A percentile compares a stretch with the other conserved stretches of the same genome.
Conservation (phyloP, 2,888 invertebrate genomes). For the Microdon myrmicae region DNA sequence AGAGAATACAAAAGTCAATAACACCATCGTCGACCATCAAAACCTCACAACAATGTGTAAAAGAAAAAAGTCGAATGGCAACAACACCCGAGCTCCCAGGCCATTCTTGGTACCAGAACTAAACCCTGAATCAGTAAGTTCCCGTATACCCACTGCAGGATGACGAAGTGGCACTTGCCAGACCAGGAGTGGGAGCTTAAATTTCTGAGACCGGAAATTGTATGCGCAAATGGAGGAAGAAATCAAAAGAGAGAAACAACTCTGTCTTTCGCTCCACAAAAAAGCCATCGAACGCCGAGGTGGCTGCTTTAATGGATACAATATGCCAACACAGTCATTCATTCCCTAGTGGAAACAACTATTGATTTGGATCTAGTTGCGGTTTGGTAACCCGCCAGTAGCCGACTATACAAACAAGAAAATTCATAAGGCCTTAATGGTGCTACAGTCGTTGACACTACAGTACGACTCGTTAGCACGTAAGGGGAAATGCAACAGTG, state of each 20-base stretch:
- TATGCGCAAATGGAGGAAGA: conserved; percentile 34
- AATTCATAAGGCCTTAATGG: too few relatives aligned
- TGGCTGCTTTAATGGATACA: too few relatives aligned
- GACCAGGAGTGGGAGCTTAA: conserved; percentile 19
- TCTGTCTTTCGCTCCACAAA: too few relatives aligned
- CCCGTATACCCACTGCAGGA: conserved; percentile 19
- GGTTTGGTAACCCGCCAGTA: conserved; percentile 25
- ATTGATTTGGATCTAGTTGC: not conserved
- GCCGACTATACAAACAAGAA: too few relatives aligned
- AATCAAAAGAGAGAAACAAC: conserved; percentile 25
- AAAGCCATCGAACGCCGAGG: too few relatives aligned
- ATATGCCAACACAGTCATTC: too few relatives aligned
- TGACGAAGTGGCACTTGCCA: conserved; percentile 3
- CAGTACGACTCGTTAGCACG: conserved; percentile 26
- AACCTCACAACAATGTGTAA: conserved; percentile 32
- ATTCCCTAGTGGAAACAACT: too few relatives aligned
- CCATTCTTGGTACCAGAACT: too few relatives aligned
- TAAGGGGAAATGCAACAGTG: conserved; percentile 29
- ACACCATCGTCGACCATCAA: conserved; percentile 28
- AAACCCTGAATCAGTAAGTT: conserved; percentile 19
- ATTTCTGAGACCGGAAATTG: conserved; percentile 41
- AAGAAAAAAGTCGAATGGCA: conserved; percentile 26
- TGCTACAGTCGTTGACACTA: conserved; percentile 6
- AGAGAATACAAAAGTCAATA: conserved; percentile 47
- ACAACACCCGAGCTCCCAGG: too few relatives aligned